Evolutionary conservation across 2,113 vertebrate species (phyloP), one percentile per base, ranked within the genome.

Genomic region (Fukomys damarensis): DNA sequence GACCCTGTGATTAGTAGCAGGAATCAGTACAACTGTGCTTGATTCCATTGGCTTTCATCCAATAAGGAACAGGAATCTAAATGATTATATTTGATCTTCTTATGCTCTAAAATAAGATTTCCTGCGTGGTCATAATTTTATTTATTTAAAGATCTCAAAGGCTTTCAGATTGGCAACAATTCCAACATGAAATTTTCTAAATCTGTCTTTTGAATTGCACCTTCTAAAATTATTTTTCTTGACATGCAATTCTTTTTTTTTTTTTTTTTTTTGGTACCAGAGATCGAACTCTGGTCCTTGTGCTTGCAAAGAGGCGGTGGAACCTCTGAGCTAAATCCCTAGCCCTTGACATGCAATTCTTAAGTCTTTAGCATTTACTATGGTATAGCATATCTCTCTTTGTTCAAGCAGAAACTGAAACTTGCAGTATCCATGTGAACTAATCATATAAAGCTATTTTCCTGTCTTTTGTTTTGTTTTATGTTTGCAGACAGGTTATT

Each of bases 151-250:
- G 30, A 74, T 63, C 74, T 91, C 70, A 96, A 90, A 92, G 19
- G 46, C 56, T 32, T 94, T 97, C 58, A 91, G 35, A 81, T 38
- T 94, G 76, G 35, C 70, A 91, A 86, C 22, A 92, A 87, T 97
- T 83, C 86, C 32, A 93, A 92, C 16, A 93, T 63, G 74, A 93
- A 93, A 92, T 79, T 95, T 90, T 97, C 97, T 94, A 96, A 90
- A 95, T 9, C 19, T 84, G 17, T 63, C 82, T 79, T 90, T 97
- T 93, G 52, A 97, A 77, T 95, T 98, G 63, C 30, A 87, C 95
- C 91, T 97, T 89, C 63, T 82, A 83, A 61, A 82, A 85, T 92
- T 87, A 65, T 91, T 95, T 97, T 86, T 76, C 49, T 79, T 3
- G 0, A 91, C 41, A 95, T 66, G 46, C 26, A 70, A 35, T 95